phyloP scores from a whole-genome alignment of 2,888 invertebrate species.

The Gymnocheta viridis region DNA sequence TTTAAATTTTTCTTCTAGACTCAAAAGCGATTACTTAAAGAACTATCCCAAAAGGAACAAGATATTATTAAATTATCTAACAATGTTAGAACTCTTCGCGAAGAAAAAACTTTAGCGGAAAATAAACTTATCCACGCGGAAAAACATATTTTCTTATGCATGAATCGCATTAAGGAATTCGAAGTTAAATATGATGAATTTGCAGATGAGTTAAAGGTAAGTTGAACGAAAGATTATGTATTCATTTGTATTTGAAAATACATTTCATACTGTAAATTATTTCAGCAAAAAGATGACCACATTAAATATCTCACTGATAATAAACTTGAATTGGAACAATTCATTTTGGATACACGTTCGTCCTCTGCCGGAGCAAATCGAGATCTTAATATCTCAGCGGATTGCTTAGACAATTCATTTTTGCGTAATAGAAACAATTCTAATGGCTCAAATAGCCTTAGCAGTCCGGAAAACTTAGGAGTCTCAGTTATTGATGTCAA shows the following conservation, averaged over 20 bases:
- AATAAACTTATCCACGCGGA: slow-evolving; percentile 75
- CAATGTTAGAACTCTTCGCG: slow-evolving; percentile 72
- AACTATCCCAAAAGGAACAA: slow-evolving; percentile 76
- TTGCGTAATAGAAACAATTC: slow-evolving; percentile 69
- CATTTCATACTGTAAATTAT: background rate
- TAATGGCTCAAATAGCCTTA: slow-evolving; percentile 74
- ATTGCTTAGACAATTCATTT: slow-evolving; percentile 76
- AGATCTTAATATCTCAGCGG: slow-evolving; percentile 76
- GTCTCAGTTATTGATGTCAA: slow-evolving; percentile 80
- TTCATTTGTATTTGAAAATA: background rate
- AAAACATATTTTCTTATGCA: slow-evolving; percentile 72
- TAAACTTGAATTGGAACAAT: slow-evolving; percentile 77
- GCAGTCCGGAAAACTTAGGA: slow-evolving; percentile 79
- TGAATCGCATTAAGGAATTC: slow-evolving; percentile 74
- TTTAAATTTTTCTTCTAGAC: slow-evolving; percentile 72
- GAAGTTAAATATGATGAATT: slow-evolving; percentile 74
- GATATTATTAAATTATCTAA: slow-evolving; percentile 73
- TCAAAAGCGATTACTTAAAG: slow-evolving; percentile 76
- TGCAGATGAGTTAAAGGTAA: slow-evolving; percentile 71
- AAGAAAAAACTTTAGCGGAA: slow-evolving; percentile 72
- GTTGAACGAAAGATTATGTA: slow-evolving; percentile 27
- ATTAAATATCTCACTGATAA: slow-evolving; percentile 74
- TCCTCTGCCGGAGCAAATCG: slow-evolving; percentile 61
- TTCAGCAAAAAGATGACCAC: slow-evolving; percentile 71
- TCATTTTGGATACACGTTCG: slow-evolving; percentile 76